Evolutionary conservation across 2,797 vertebrate species (phyloP), one percentile per base, ranked within the genome.

Genomic region (Acomys russatus): DNA sequence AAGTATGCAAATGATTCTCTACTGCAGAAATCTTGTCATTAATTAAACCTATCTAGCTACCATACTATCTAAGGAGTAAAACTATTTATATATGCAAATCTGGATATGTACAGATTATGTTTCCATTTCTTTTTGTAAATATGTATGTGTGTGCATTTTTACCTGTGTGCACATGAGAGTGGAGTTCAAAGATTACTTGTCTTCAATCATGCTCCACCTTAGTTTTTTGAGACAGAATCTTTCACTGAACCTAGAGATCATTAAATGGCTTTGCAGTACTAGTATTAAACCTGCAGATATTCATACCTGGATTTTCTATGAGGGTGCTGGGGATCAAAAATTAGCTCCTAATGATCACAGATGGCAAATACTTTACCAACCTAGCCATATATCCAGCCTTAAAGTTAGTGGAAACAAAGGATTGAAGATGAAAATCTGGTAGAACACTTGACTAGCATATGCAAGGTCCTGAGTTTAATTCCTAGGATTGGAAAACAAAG

Each of bases 1-100:
- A 90, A 51, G 1, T 73, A 6, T 22, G 20, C 73, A 80, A 76
- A 33, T 91, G 82, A 88, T 12, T 73, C 82, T 86, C 49, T 95
- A 88, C 63, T 80, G 49, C 63, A 95, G 73, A 95, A 97, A 85
- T 22, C 28, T 63, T 89, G 22, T 63, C 59, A 77, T 54, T 51
- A 91, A 73, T 71, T 82, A 66, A 68, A 84, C 77, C 23, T 33
- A 64, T 44, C 25, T 70, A 63, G 33, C 85, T 56, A 87, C 30
- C 35, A 9, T 86, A 1, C 14, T 70, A 66, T 92, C 35, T 66
- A 71, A 59, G 88, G 66, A 88, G 44, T n/a, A 59, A 6, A 89
- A 80, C 35, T 44, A 54, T 80, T 68, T 61, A 3, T 35, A 25
- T 44, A 74, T 20, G 8, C 17, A 22, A 73, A 10, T 73, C 51